Base-by-base conservation (phyloP, 64 coral and sea anemone genomes). In the Pachyseris speciosa region DNA sequence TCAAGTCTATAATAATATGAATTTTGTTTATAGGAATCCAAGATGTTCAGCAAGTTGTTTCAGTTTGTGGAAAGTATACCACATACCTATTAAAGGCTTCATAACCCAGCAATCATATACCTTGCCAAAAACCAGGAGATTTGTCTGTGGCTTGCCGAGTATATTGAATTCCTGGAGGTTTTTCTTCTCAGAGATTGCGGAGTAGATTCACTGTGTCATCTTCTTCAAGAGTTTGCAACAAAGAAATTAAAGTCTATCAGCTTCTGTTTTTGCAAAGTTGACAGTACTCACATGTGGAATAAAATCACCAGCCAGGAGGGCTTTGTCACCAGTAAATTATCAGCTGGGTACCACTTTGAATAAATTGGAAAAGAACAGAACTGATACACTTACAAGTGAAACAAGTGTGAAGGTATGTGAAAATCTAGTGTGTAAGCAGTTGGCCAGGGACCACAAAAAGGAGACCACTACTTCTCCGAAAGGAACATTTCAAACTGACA, bases 161-260 rank as follows among this genome's bases (percentile, higher is more conserved):
- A 75, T 65, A 49, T 92, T 63, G 69, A 92, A 64, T 92, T 92
- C 43, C 59, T 92, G 15, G 89, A 92, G 37, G 58, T 92, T 30
- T 92, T 73, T 43, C 47, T 84, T 28, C 42, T 92, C 19, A 63
- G 89, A 69, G 68, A 92, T 36, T 84, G 75, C 84, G 89, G 79
- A 43, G 89, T 73, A 36, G 37, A 74, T 61, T 20, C 67, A 45
- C 69, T 92, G 49, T 92, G 79, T 47, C 40, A 34, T 22, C 58
- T 92, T 31, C 80, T 92, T 29, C 89, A 75, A 75, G 69, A 42
- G 33, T 81, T 91, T 63, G 17, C 39, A n/a, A 50, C 89, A 52
- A 91, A 74, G 69, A 84, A 57, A 41, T 63, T 92, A 13, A 92
- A 92, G 29, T 92, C 89, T 64, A 52, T 92, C 32, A 79, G 89